Conservation (phyloP, 1,140 invertebrate genomes). For the Pseudoatta argentina region DNA sequence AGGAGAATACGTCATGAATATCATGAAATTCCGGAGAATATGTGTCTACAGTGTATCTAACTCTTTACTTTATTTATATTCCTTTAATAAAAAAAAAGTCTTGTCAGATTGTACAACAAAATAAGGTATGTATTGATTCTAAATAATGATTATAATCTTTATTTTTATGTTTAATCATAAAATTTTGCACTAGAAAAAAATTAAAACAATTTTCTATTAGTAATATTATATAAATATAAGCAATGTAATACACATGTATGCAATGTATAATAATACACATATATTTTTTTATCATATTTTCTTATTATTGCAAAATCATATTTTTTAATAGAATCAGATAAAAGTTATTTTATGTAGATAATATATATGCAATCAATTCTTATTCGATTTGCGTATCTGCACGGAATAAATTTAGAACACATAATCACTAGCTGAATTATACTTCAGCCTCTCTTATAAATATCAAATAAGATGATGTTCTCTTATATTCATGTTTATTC, state of each 20-base stretch:
- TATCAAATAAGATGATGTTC: constrained; percentile 45
- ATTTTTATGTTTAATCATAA: background rate
- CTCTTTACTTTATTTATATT: background rate
- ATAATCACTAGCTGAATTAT: constrained; percentile 52
- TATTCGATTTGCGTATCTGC: background rate
- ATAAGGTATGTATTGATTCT: constrained; percentile 18
- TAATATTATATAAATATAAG: background rate
- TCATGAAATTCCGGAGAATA: constrained; percentile 58
- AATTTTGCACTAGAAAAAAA: background rate
- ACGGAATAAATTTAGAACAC: constrained; percentile 10
- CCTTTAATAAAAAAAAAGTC: background rate
- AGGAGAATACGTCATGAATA: constrained; percentile 43
- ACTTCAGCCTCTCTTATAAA: constrained; percentile 45
- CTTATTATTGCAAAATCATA: background rate
- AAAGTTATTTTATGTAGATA: background rate
- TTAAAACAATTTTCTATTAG: background rate
- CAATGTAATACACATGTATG: background rate
- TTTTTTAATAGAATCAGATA: background rate
- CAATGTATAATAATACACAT: background rate
- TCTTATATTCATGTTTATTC: constrained; percentile 48
- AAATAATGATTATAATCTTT: background rate
- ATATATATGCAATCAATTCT: constrained; percentile 15
- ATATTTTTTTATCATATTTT: too few species aligned
- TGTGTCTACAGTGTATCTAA: background rate
- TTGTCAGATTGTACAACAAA: background rate